Conservation (phyloP, 2,113 vertebrate genomes). For the Menidia beryllina region DNA sequence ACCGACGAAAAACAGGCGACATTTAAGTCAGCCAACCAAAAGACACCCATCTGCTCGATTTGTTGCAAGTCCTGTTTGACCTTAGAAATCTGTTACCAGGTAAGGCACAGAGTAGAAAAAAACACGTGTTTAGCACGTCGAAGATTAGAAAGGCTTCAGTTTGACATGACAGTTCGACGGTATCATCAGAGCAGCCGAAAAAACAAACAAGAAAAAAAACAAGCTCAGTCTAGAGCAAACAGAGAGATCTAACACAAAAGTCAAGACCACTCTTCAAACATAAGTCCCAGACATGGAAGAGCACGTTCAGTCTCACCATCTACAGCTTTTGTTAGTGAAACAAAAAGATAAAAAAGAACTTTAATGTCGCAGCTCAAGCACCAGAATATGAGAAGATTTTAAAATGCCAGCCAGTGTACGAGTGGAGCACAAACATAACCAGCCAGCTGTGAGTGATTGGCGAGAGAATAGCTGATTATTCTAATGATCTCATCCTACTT, state of each 20-base stretch:
- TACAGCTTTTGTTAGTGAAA: neutral
- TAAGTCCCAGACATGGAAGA: neutral
- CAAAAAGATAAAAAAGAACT: neutral
- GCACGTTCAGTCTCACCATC: neutral
- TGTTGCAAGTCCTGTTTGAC: neutral
- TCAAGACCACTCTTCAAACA: neutral
- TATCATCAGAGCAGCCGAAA: neutral
- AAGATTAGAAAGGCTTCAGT: neutral
- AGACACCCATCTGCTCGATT: conserved; percentile 38
- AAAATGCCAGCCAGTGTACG: neutral
- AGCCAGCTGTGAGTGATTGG: neutral
- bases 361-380: conserved; percentile 2
- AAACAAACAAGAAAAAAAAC: neutral
- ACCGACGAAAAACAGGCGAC: conserved; percentile 17
- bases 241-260: no score
- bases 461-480: conserved; percentile 14
- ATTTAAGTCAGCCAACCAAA: conserved; percentile 35
- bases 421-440: neutral
- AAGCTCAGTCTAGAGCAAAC: neutral
- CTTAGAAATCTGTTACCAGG: conserved; percentile 5
- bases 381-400: conserved; percentile 19
- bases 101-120: conserved; percentile 11
- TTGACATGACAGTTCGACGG: neutral
- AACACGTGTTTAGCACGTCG: neutral
- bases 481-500: conserved; percentile 4